Evolutionary conservation across 2,888 invertebrate genomes (phyloP).

Genomic region (Drosophila dives): DNA sequence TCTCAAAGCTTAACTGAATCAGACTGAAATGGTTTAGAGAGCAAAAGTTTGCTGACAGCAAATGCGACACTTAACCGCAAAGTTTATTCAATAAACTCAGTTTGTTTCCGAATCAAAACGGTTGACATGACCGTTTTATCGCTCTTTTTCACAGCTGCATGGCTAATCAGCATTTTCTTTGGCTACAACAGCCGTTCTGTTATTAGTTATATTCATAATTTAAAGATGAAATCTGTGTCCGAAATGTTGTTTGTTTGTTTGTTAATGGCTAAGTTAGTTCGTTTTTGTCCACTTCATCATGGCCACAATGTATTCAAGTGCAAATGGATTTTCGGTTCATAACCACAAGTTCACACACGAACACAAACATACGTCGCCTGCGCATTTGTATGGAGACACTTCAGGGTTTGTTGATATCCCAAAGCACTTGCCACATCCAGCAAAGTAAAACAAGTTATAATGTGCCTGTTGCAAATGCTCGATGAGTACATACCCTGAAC

Average conservation of each 20-base stretch:
- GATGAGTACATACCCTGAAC: conserved; percentile 9
- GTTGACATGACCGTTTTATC: background rate
- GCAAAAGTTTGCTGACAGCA: conserved; percentile 35
- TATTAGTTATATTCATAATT: conserved; percentile 65
- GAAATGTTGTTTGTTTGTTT: conserved; percentile 45
- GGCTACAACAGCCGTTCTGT: conserved; percentile 45
- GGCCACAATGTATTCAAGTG: conserved; percentile 60
- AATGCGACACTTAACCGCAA: conserved; percentile 51
- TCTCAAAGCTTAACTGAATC: conserved; percentile 18
- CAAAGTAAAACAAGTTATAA: conserved; percentile 18
- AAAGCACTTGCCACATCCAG: conserved; percentile 45
- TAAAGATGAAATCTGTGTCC: conserved; percentile 29
- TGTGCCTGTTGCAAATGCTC: background rate
- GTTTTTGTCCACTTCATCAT: conserved; percentile 56
- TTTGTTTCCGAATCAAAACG: conserved; percentile 6
- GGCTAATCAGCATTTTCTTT: conserved; percentile 55
- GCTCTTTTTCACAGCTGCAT: background rate
- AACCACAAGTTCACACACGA: conserved; percentile 41
- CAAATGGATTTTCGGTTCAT: conserved; percentile 75
- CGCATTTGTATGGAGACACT: conserved; percentile 33
- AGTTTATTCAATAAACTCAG: conserved; percentile 67
- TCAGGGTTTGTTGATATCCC: conserved; percentile 47
- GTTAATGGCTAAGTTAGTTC: conserved; percentile 42
- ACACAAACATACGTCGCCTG: conserved; percentile 14
- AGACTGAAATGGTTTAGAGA: conserved; percentile 29